A percentile compares a stretch with the other conserved stretches of the same genome.
These are phyloP conservation scores for Acronicta psi DNA, from an alignment of 2,888 invertebrate genomes.

Conservation along the genomic window DNA sequence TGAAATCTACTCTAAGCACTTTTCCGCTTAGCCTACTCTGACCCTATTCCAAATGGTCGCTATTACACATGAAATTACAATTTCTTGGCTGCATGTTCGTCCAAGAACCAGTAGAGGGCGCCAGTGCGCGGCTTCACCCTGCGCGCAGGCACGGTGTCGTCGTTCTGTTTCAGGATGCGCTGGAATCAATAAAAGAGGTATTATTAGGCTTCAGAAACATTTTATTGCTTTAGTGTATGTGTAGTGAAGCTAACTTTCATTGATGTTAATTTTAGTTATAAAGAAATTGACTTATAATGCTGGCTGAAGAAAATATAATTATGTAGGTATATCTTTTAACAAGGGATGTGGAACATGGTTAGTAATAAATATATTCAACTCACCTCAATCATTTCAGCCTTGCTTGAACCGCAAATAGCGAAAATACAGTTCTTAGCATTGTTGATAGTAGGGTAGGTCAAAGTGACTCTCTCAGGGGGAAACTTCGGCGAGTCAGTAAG, in stretches of 20 bases:
- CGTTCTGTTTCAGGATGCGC: slow-evolving; percentile 93
- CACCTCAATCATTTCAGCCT: slow-evolving; percentile 97
- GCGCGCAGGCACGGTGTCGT: slow-evolving; percentile 93
- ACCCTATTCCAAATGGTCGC: not conserved
- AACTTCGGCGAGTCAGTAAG: slow-evolving; percentile 99
- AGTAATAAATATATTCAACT: slow-evolving; percentile 39
- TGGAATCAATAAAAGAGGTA: slow-evolving; percentile 77
- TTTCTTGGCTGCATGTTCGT: slow-evolving; percentile 85
- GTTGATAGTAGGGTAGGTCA: slow-evolving; percentile 97
- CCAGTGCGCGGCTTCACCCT: slow-evolving; percentile 92
- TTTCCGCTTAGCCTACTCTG: not conserved
- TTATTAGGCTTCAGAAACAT: too few species aligned
- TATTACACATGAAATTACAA: slow-evolving; percentile 56
- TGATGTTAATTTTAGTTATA: too few species aligned
- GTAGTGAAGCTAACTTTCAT: too few species aligned
- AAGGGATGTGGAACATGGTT: too few species aligned
- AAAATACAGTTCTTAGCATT: slow-evolving; percentile 95
- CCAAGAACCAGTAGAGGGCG: slow-evolving; percentile 91
- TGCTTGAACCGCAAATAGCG: slow-evolving; percentile 94
- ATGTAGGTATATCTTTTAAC: too few species aligned
- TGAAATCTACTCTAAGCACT: too few species aligned
- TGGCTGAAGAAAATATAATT: not conserved
- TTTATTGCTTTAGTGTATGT: too few species aligned
- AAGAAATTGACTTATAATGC: too few species aligned
- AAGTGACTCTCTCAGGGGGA: slow-evolving; percentile 96